Percentiles rank a stretch among this genome's conserved stretches.
Conservation (phyloP, 2,888 invertebrate species). For the Barypeithes pellucidus region DNA sequence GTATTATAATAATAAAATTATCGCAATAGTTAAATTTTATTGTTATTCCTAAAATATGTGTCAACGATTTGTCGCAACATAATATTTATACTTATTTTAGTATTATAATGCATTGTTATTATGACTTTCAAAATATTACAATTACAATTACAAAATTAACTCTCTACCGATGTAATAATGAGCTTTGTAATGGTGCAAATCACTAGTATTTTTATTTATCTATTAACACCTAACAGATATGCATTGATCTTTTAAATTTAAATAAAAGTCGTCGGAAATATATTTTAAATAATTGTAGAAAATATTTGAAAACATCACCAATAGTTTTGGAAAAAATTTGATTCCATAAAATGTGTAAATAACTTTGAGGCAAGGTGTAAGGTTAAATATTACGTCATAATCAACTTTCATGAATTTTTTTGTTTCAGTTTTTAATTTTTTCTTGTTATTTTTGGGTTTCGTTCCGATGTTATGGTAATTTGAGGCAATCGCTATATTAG, state of each 20-base stretch:
- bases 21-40: background rate
- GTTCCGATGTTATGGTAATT: background rate
- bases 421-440: background rate
- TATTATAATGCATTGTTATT: background rate
- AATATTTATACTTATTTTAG: background rate
- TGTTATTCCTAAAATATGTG: background rate
- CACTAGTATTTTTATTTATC: too few species aligned
- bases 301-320: too few species aligned
- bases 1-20: background rate
- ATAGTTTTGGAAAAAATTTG: too few species aligned
- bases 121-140: too few species aligned
- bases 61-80: background rate
- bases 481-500: background rate
- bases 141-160: too few species aligned
- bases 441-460: background rate
- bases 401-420: background rate
- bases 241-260: too few species aligned
- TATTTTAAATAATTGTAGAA: too few species aligned
- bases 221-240: too few species aligned
- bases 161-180: too few species aligned
- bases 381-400: background rate
- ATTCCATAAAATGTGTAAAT: background rate
- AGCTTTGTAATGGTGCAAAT: too few species aligned
- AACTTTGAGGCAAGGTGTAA: background rate
- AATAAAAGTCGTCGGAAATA: too few species aligned